Conservation (phyloP, 2,888 invertebrate species). For the Melinaea marsaeus region DNA sequence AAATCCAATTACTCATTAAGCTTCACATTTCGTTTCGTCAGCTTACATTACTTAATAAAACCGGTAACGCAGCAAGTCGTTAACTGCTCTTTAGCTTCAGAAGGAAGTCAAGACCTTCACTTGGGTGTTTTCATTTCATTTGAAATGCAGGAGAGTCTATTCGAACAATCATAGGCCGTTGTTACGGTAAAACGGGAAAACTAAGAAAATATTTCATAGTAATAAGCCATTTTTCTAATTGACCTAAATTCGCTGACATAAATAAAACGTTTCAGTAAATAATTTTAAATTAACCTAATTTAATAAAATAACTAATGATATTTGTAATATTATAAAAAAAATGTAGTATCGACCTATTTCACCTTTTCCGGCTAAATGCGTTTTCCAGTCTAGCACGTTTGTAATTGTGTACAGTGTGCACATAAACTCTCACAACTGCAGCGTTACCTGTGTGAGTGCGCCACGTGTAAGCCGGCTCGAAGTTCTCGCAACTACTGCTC, state of each 20-base stretch:
- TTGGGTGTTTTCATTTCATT: slow-evolving; percentile 59
- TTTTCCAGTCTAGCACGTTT: slow-evolving; percentile 63
- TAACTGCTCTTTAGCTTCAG: slow-evolving; percentile 58
- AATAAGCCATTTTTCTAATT: slow-evolving; percentile 32
- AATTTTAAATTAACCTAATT: neutral
- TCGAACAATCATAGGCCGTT: slow-evolving; percentile 34
- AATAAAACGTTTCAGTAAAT: neutral
- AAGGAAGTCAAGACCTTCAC: slow-evolving; percentile 61
- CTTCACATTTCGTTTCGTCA: slow-evolving; percentile 54
- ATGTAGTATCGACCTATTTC: slow-evolving; percentile 49
- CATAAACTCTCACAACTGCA: slow-evolving; percentile 30
- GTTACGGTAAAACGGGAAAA: neutral
- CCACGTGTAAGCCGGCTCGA: slow-evolving; percentile 42
- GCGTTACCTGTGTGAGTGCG: slow-evolving; percentile 49
- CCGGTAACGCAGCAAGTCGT: slow-evolving; percentile 56
- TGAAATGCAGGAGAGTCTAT: slow-evolving; percentile 44
- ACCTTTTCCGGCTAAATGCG: slow-evolving; percentile 62
- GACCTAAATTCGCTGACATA: slow-evolving; percentile 19
- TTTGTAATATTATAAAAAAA: neutral
- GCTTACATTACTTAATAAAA: slow-evolving; percentile 65
- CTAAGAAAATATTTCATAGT: slow-evolving; percentile 15
- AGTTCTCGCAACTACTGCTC: slow-evolving; percentile 32
- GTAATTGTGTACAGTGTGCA: slow-evolving; percentile 44
- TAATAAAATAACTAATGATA: neutral
- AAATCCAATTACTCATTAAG: slow-evolving; percentile 66